Percentiles rank a stretch among this genome's conserved stretches.
Evolutionary conservation across 2,888 invertebrate genomes (phyloP).

Genomic region (Aphelenchoides bicaudatus): DNA sequence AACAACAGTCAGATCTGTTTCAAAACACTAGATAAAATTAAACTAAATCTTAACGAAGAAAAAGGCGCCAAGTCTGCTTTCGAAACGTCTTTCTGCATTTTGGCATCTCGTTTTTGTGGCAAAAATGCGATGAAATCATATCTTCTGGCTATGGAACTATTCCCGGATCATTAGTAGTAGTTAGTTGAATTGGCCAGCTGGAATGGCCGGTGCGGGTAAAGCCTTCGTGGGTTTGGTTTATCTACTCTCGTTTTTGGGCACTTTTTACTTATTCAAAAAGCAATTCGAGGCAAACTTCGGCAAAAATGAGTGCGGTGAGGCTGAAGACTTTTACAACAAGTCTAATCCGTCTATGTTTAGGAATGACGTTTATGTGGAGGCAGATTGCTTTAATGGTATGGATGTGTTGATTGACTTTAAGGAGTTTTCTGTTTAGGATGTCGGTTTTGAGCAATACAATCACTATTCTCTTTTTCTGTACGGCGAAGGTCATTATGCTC

Average conservation of each 20-base stretch:
- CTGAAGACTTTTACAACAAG: neutral
- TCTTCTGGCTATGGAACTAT: no score
- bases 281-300: neutral
- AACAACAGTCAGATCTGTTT: no score
- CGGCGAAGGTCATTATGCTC: conserved; percentile 34
- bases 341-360: neutral
- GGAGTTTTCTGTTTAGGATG: conserved; percentile 23
- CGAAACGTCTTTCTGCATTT: no score
- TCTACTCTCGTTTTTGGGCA: neutral
- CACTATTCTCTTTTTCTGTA: conserved; percentile 33
- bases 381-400: conserved; percentile 29
- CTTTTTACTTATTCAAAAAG: neutral
- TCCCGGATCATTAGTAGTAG: no score
- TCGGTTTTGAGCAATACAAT: conserved; percentile 24
- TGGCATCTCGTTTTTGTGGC: no score
- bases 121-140: no score
- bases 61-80: neutral
- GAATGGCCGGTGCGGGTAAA: neutral
- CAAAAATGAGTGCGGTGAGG: neutral
- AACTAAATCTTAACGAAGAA: neutral
- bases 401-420: conserved; percentile 4
- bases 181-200: no score
- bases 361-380: conserved; percentile 43
- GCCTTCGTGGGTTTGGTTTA: neutral
- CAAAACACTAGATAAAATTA: no score